A percentile compares a stretch with the other conserved stretches of the same genome.
Conservation (phyloP, 2,888 invertebrate genomes). For the Amphimallon solstitiale region DNA sequence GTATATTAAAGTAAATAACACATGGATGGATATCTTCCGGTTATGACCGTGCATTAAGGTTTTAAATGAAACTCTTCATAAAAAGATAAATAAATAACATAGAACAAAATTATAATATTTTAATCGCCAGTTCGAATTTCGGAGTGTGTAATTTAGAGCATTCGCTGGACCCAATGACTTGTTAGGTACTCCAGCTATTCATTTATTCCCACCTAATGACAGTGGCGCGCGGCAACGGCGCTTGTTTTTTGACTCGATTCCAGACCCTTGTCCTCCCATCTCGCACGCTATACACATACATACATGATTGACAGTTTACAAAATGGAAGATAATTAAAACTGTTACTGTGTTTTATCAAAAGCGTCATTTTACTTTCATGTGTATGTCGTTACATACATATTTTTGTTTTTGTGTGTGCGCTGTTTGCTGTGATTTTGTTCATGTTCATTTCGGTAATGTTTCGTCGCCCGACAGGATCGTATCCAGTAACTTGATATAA, state of each 20-base stretch:
- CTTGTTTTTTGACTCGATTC: too few species aligned
- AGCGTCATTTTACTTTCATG: constrained; percentile 1
- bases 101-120: background rate
- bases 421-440: too few species aligned
- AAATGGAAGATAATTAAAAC: constrained; percentile 5
- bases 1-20: too few species aligned
- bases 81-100: too few species aligned
- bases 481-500: too few species aligned
- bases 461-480: too few species aligned
- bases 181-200: background rate
- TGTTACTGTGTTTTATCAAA: background rate
- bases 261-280: background rate
- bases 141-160: background rate
- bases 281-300: background rate
- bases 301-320: background rate
- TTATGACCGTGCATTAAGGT: too few species aligned
- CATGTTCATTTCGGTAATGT: too few species aligned
- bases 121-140: background rate
- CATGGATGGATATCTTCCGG: too few species aligned
- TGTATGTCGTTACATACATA: background rate
- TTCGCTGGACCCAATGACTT: background rate
- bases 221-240: too few species aligned
- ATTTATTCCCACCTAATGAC: background rate
- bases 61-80: too few species aligned
- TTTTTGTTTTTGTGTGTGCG: too few species aligned